phyloP scores from a whole-genome alignment of 2,113 vertebrate species.

The Ellobius talpinus region DNA sequence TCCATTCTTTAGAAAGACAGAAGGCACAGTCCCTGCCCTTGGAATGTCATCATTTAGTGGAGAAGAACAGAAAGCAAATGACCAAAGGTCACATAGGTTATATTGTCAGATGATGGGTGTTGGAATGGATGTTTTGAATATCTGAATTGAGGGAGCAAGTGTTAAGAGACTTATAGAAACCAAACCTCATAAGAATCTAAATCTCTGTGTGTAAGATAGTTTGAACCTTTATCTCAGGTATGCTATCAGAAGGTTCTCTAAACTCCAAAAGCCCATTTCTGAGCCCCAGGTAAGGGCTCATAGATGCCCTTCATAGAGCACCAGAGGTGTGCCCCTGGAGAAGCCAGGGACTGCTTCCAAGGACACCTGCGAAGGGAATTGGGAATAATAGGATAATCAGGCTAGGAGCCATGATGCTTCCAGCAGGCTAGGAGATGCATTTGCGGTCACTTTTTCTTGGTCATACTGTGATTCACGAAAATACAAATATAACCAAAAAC shows the following conservation, averaged over 20 bases:
- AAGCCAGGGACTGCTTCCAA: not conserved
- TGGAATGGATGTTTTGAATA: not conserved
- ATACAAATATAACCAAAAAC: constrained; percentile 16
- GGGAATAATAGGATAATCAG: not conserved
- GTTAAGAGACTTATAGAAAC: not conserved
- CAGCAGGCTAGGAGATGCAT: constrained; percentile 4
- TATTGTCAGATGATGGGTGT: not conserved
- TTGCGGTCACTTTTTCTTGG: not conserved
- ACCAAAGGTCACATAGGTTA: not conserved
- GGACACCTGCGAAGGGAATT: not conserved
- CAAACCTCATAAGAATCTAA: not conserved
- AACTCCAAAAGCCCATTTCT: not conserved
- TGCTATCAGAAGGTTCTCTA: not conserved
- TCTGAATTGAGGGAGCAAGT: not conserved
- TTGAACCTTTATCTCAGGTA: not conserved
- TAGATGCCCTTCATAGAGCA: no score
- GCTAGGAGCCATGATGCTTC: not conserved
- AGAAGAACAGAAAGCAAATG: not conserved
- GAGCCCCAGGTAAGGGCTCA: not conserved
- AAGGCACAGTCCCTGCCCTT: not conserved
- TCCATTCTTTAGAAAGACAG: not conserved
- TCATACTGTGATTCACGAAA: not conserved
- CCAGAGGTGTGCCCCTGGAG: not conserved
- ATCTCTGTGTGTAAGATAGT: rapidly evolving
- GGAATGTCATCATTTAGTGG: not conserved